phyloP scores from a whole-genome alignment of 2,797 vertebrate species.

The Sebastes flavidus region DNA sequence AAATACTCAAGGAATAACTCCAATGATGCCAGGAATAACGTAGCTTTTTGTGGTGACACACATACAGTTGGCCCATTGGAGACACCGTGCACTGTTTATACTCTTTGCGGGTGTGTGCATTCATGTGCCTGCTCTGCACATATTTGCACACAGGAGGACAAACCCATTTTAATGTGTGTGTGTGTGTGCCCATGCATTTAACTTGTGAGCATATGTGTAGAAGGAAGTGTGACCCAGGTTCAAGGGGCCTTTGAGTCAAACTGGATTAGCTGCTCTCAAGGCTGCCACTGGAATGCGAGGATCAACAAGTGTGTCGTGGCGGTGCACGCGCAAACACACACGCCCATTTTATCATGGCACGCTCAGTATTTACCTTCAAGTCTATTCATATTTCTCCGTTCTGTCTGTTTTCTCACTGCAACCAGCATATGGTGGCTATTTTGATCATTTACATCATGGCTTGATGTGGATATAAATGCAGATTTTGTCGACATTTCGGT shows the following conservation, averaged over 20 bases:
- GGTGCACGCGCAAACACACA: neutral
- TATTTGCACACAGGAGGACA: constrained; percentile 1
- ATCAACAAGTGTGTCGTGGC: constrained; percentile 54
- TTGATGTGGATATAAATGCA: neutral
- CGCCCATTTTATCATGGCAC: neutral
- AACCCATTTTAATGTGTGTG: constrained; percentile 6
- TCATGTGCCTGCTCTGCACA: neutral
- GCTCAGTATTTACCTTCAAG: constrained; percentile 50
- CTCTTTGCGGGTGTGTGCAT: neutral
- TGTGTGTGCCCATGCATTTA: constrained; percentile 18
- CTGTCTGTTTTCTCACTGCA: constrained; percentile 23
- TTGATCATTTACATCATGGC: constrained; percentile 2
- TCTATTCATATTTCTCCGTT: constrained; percentile 42
- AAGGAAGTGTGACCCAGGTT: constrained; percentile 42
- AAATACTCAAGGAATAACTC: constrained; percentile 21
- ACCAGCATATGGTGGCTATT: neutral
- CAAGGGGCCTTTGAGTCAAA: constrained; percentile 50
- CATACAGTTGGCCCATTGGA: neutral
- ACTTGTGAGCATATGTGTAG: constrained; percentile 3
- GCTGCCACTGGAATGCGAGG: constrained; percentile 65
- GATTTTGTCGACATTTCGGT: neutral
- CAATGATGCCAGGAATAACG: constrained; percentile 29
- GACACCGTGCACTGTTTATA: neutral
- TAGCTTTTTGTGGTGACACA: neutral
- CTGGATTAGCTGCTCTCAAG: constrained; percentile 68